Percentiles rank a stretch among this genome's conserved stretches.
Conservation (phyloP, 1,140 invertebrate genomes). For the Zaprionus capensis region DNA sequence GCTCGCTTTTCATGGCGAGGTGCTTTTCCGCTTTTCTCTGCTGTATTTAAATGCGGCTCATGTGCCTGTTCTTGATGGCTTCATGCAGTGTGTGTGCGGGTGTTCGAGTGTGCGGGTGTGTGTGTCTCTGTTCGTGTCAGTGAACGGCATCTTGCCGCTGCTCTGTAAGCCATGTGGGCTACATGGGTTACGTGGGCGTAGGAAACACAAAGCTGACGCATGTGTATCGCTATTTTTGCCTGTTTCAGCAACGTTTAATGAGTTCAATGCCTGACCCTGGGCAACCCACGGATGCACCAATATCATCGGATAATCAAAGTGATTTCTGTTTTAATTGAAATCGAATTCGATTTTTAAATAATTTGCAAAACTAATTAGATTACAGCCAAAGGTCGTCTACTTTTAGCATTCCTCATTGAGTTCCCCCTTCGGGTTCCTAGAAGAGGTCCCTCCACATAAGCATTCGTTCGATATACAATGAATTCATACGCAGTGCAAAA, state of each 20-base stretch:
- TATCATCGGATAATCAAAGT: background rate
- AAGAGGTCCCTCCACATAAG: background rate
- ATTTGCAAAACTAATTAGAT: background rate
- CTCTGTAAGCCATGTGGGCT: background rate
- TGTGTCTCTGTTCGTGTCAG: background rate
- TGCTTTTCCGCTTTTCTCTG: constrained; percentile 7
- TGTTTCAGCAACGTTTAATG: constrained; percentile 18
- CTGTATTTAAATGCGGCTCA: constrained; percentile 32
- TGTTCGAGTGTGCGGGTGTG: background rate
- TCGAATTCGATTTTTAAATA: background rate
- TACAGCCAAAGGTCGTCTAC: background rate
- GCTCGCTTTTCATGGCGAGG: constrained; percentile 6
- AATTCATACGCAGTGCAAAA: constrained; percentile 8
- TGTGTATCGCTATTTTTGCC: background rate
- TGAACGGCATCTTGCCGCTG: background rate
- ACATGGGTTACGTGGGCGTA: background rate
- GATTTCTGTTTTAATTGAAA: background rate
- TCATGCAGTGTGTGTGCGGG: constrained; percentile 12
- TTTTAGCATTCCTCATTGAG: too few species aligned
- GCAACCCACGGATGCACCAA: background rate
- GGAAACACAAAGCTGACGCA: background rate
- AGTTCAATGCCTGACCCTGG: constrained; percentile 22
- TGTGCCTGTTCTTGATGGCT: constrained; percentile 21
- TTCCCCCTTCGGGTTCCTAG: background rate
- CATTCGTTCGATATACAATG: constrained; percentile 16